Evolutionary conservation across 2,888 invertebrate species (phyloP), one percentile per base, ranked within the genome.

Genomic region (Heteromurus nitidus): DNA sequence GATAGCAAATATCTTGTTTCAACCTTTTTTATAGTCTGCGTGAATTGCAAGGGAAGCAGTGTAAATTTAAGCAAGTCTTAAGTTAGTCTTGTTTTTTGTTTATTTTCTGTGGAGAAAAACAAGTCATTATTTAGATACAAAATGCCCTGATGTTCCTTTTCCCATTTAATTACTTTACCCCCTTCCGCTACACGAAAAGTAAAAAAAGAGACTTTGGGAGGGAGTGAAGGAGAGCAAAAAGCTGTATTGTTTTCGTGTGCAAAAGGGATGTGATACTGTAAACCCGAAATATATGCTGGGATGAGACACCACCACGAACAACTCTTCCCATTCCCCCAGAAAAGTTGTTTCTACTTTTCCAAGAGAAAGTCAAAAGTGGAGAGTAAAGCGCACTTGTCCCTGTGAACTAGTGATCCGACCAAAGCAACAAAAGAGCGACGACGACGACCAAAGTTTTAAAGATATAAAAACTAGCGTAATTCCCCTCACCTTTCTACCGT

Each of bases 401-500:
- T 13, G 24, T 55, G 55, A 55, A 24, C n/a, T 24, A 55, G 55
- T 55, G 55, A 55, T n/a, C n/a, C n/a, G n/a, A 55, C 55, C 24
- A 55, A 55, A 55, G 3, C n/a, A n/a, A n/a, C n/a, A n/a, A n/a
- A 24, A 24, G 7, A 20, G 7, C 20, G 55, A 55, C 55, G 22
- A 55, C 20, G 24, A 55, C 13, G 13, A 36, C 13, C 36, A 36
- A 36, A 36, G 36, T n/a, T n/a, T n/a, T n/a, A 36, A 13, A 36
- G 36, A 36, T 9, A 36, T 13, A 36, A 7, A 36, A 55, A 62
- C 31, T 26, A 26, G 30, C 31, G 62, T 62, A 31, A 62, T 62
- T 30, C 13, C 62, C 62, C 31, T 62, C n/a, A n/a, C n/a, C 31
- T 31, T 62, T 62, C 62, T 62, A n/a, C 22, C 22, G 31, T 62